A percentile compares a stretch with the other conserved stretches of the same genome.
These are phyloP conservation scores for Copidosoma aretas DNA, from an alignment of 2,888 invertebrate genomes.

Conservation along the genomic window DNA sequence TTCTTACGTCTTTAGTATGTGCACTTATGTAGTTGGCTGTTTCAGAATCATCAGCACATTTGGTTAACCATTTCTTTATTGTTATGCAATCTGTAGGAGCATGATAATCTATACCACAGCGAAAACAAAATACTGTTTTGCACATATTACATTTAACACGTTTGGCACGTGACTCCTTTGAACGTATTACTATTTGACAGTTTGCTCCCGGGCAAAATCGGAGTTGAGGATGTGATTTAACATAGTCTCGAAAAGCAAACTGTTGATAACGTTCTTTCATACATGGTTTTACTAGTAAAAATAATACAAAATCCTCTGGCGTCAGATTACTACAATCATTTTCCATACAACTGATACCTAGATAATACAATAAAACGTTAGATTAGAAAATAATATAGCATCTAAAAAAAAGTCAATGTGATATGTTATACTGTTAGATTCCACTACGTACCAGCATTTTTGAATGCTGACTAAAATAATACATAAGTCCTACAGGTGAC, in stretches of 20 bases:
- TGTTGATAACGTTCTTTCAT: slow-evolving; percentile 93
- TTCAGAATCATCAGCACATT: slow-evolving; percentile 99
- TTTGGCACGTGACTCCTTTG: slow-evolving; percentile 82
- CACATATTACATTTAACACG: slow-evolving; percentile 89
- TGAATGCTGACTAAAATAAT: too few species aligned
- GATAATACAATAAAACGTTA: slow-evolving; percentile 45
- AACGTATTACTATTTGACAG: slow-evolving; percentile 88
- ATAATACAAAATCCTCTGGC: slow-evolving; percentile 95
- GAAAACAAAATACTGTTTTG: slow-evolving; percentile 88
- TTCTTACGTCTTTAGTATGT: slow-evolving; percentile 85
- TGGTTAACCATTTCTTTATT: slow-evolving; percentile 97
- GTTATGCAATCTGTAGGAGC: slow-evolving; percentile 96
- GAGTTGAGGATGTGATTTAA: slow-evolving; percentile 88
- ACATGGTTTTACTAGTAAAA: slow-evolving; percentile 80
- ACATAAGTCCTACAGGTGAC: too few species aligned
- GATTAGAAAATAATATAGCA: too few species aligned
- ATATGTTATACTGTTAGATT: too few species aligned
- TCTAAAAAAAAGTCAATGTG: too few species aligned
- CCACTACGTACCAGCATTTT: too few species aligned
- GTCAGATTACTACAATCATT: slow-evolving; percentile 91
- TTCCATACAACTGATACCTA: slow-evolving; percentile 97
- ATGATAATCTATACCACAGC: slow-evolving; percentile 96
- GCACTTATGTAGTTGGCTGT: slow-evolving; percentile 99
- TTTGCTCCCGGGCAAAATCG: slow-evolving; percentile 96
- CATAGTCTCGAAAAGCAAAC: slow-evolving; percentile 95